A percentile compares a stretch with the other conserved stretches of the same genome.
These are phyloP conservation scores for Falco cherrug DNA, from an alignment of 2,797 vertebrate species.

Conservation along the genomic window DNA sequence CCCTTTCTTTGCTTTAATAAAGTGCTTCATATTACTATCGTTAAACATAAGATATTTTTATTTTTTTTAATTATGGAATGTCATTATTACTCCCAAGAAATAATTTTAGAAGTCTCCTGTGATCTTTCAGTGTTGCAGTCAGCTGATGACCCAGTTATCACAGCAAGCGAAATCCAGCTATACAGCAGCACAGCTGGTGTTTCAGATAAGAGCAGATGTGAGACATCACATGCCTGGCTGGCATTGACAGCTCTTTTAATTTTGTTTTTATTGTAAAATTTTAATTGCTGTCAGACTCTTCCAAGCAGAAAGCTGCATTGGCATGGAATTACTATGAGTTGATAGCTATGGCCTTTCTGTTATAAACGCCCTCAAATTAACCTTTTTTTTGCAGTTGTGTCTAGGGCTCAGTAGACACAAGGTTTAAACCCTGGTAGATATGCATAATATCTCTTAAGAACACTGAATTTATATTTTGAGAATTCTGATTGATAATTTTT, in stretches of 20 bases:
- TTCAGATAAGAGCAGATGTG: conserved; percentile 47
- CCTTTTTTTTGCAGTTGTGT: background rate
- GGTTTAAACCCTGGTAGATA: background rate
- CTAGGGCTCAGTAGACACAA: background rate
- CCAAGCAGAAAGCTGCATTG: background rate
- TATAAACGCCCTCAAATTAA: background rate
- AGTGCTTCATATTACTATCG: background rate
- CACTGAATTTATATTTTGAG: background rate
- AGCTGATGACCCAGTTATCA: conserved; percentile 43
- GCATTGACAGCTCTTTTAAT: background rate
- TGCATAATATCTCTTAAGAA: background rate
- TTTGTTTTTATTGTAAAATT: background rate
- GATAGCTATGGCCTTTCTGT: background rate
- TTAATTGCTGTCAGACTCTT: background rate
- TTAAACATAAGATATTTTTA: background rate
- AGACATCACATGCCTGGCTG: background rate
- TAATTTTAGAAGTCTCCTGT: background rate
- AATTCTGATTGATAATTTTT: background rate
- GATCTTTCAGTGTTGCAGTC: background rate
- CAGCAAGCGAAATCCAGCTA: conserved; percentile 22
- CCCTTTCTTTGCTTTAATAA: background rate
- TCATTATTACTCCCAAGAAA: background rate
- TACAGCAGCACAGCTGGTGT: background rate
- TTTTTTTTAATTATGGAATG: background rate
- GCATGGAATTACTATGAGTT: background rate